Base-by-base conservation (phyloP, 2,797 vertebrate genomes). In the Momotus momota region DNA sequence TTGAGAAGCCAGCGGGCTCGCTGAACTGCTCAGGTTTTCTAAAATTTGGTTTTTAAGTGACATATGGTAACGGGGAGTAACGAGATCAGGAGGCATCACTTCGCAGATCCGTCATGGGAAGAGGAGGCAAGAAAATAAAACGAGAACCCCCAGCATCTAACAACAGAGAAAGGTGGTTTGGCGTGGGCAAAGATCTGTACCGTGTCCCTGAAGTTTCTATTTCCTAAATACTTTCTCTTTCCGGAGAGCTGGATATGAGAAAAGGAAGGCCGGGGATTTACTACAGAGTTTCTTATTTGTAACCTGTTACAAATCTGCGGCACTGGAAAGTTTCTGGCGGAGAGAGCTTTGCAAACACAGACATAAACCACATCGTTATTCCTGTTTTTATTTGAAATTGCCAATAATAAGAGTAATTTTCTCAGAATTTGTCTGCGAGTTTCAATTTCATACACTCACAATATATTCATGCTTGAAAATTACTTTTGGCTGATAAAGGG, bases 1-100 rank as follows among this genome's bases (percentile, higher is more conserved):
- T 75, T 95, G 93, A 89, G 86, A 87, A 93, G 86, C 74, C 88
- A 96, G 81, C 51, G 93, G 94, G 90, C 81, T 88, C 74, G 49
- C 81, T 94, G 71, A 31, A 78, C 10, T 4, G 78, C 88, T 90
- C 67, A 51, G 57, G 48, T 85, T 95, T 92, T 92, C 75, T 91
- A 72, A 90, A 82, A 93, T 94, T 82, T 87, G 46, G 6, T 38
- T 84, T 94, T 87, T 62, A 69, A 95, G 74, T 89, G 81, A 57
- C 93, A 82, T 92, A 80, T 51, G 81, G 91, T 82, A 95, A 48
- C 54, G 57, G 49, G 90, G 85, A 90, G 60, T 92, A 92, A 96
- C 48, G 86, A 14, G 74, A 95, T 90, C 78, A 87, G 81, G 67
- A 14, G 3, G 21, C 77, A 88, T 6, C 1, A 0, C 49, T 85